These are phyloP conservation scores for Eudasyphora cyanicolor DNA, from an alignment of 2,888 invertebrate genomes.

Conservation along the genomic window DNA sequence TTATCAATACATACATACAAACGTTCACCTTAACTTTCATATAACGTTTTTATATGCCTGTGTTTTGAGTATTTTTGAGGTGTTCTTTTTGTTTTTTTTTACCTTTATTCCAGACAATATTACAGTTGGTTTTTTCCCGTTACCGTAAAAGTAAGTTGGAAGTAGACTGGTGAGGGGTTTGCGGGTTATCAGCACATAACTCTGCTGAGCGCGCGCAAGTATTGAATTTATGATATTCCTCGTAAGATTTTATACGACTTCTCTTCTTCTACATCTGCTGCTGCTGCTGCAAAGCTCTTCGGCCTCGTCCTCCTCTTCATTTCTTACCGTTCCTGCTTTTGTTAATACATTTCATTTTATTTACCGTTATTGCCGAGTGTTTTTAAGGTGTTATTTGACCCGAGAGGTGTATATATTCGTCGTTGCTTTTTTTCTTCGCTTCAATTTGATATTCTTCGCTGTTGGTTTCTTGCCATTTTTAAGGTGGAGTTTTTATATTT, in stretches of 20 bases:
- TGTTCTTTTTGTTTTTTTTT: conserved; percentile 45
- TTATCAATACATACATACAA: conserved; percentile 2
- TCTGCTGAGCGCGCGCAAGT: conserved; percentile 49
- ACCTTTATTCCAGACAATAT: neutral
- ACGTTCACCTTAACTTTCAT: neutral
- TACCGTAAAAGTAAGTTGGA: neutral
- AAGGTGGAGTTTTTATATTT: conserved; percentile 65
- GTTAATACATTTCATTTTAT: conserved; percentile 1
- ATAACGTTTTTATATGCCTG: neutral
- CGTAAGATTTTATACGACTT: conserved; percentile 30
- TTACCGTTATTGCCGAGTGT: conserved; percentile 1
- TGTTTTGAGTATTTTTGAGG: conserved; percentile 35
- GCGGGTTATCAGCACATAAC: no score
- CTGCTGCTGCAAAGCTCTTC: neutral
- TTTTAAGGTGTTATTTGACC: conserved; percentile 60
- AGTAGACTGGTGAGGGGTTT: no score
- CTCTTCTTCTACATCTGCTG: neutral
- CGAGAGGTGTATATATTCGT: conserved; percentile 32
- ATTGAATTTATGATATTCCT: conserved; percentile 68
- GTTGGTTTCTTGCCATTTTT: conserved; percentile 42
- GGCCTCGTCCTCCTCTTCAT: neutral
- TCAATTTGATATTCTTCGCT: neutral
- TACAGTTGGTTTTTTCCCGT: conserved; percentile 32
- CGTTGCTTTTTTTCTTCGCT: conserved; percentile 13
- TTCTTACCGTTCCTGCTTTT: conserved; percentile 31